phyloP scores from a whole-genome alignment of 1,140 invertebrate species.

The Homalodisca vitripennis region DNA sequence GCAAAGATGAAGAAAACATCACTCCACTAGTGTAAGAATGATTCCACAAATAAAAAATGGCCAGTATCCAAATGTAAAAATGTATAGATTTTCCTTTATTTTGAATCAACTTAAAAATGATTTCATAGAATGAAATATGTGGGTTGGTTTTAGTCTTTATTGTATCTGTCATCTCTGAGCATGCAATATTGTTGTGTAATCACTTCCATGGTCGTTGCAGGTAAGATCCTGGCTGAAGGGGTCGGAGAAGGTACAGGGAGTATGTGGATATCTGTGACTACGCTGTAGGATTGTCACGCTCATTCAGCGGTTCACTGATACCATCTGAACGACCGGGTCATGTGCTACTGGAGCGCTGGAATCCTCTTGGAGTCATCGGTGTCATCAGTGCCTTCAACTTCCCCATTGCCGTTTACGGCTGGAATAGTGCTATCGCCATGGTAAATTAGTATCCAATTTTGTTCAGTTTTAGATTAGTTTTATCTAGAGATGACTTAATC shows the following conservation, averaged over 20 bases:
- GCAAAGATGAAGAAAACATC: too few relatives aligned
- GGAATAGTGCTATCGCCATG: constrained; percentile 97
- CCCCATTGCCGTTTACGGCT: constrained; percentile 97
- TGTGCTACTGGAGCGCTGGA: constrained; percentile 91
- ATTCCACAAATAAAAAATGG: too few relatives aligned
- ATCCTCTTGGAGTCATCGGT: constrained; percentile 90
- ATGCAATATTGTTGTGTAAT: too few relatives aligned
- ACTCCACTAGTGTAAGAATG: too few relatives aligned
- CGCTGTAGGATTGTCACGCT: constrained; percentile 92
- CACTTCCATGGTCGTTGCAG: constrained; percentile 51
- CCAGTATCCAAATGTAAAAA: too few relatives aligned
- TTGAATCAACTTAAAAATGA: neutral
- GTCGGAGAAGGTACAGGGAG: constrained; percentile 95
- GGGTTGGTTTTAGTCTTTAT: too few relatives aligned
- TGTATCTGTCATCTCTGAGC: too few relatives aligned
- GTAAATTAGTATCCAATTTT: constrained; percentile 49
- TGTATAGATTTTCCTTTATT: neutral
- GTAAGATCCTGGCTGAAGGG: constrained; percentile 86
- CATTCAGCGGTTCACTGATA: constrained; percentile 79
- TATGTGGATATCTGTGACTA: constrained; percentile 99
- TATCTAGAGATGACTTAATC: neutral
- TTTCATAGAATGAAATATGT: too few relatives aligned
- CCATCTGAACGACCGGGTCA: constrained; percentile 95
- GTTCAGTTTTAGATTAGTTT: neutral
- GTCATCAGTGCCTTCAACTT: constrained; percentile 99